Conservation (phyloP, 2,888 invertebrate genomes). For the Antheraea yamamai region DNA sequence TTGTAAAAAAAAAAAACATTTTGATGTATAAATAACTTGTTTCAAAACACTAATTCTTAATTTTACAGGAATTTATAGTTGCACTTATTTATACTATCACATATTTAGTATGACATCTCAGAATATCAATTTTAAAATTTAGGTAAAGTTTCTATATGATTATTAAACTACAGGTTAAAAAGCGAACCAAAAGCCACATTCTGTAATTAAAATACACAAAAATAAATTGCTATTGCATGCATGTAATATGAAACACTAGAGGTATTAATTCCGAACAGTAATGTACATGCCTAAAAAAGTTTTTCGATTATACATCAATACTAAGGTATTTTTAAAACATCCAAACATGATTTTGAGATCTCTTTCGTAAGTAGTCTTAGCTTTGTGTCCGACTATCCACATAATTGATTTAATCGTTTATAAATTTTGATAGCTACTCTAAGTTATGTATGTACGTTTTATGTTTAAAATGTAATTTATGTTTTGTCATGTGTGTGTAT, state of each 20-base stretch:
- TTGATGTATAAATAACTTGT: no score
- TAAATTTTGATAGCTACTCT: no score
- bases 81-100: neutral
- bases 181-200: neutral
- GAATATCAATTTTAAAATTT: neutral
- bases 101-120: neutral
- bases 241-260: neutral
- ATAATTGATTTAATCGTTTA: no score
- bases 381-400: neutral
- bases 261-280: neutral
- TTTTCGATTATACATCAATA: neutral
- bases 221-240: neutral
- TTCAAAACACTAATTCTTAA: no score
- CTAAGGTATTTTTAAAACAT: neutral
- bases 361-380: neutral
- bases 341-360: neutral
- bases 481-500: no score
- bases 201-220: neutral
- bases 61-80: no score
- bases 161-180: neutral
- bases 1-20: no score
- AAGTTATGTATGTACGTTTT: no score
- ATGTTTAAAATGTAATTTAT: no score
- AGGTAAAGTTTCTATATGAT: neutral
- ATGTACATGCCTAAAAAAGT: neutral